A percentile compares a stretch with the other conserved stretches of the same genome.
Conservation (phyloP, 2,113 vertebrate species). For the Tragelaphus scriptus region DNA sequence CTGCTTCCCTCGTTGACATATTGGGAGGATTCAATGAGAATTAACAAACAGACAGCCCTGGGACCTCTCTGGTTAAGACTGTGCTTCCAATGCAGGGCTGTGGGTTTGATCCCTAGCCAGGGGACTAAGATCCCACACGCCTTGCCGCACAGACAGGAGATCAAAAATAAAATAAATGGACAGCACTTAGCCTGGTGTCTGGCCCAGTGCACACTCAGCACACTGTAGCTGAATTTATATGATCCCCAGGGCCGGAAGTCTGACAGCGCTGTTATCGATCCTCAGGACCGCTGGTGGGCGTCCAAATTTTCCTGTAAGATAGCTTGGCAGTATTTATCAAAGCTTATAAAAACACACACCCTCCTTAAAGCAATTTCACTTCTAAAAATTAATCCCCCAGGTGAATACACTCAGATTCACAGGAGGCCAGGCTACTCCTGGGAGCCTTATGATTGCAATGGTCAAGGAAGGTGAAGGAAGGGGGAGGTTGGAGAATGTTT, state of each 20-base stretch:
- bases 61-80: neutral
- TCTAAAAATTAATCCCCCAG: neutral
- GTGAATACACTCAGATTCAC: neutral
- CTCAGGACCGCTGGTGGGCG: fast-evolving
- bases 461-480: too few species aligned
- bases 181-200: neutral
- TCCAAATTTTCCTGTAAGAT: neutral
- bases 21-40: fast-evolving
- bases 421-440: neutral
- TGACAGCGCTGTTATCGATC: too few species aligned
- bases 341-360: neutral
- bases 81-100: neutral
- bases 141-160: neutral
- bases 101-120: neutral
- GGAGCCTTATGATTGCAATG: neutral
- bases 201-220: neutral
- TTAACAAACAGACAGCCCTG: neutral
- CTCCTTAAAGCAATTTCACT: neutral
- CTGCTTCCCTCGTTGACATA: neutral
- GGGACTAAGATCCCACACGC: neutral
- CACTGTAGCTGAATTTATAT: neutral
- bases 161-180: neutral
- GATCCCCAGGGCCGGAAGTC: too few species aligned
- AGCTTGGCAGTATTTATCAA: neutral
- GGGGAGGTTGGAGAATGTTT: too few species aligned